phyloP scores from a whole-genome alignment of 2,888 invertebrate species.

The Esperia sulphurella region DNA sequence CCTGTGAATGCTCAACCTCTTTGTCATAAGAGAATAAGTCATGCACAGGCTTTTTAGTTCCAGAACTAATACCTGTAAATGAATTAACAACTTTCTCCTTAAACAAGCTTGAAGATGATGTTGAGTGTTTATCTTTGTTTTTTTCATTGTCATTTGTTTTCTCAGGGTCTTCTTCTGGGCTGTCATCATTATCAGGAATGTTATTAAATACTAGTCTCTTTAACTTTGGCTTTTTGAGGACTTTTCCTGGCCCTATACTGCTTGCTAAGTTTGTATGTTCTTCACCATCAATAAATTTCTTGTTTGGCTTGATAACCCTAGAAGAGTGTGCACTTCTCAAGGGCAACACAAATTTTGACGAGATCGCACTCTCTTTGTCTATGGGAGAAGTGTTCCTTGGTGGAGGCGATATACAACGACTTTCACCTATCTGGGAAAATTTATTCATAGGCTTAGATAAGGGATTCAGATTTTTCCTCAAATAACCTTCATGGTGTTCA shows the following conservation, averaged over 20 bases:
- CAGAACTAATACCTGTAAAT: constrained; percentile 52
- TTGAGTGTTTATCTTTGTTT: constrained; percentile 43
- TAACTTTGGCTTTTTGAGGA: constrained; percentile 71
- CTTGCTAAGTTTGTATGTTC: constrained; percentile 56
- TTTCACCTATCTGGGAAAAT: constrained; percentile 68
- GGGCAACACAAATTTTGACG: constrained; percentile 86
- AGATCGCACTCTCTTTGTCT: constrained; percentile 50
- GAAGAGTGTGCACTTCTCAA: constrained; percentile 91
- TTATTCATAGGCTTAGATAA: constrained; percentile 69
- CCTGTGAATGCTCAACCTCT: constrained; percentile 53
- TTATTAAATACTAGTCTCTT: constrained; percentile 70
- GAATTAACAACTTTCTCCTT: constrained; percentile 68
- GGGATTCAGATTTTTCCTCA: constrained; percentile 69
- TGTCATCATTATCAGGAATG: constrained; percentile 52
- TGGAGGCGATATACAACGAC: constrained; percentile 68
- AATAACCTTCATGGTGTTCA: constrained; percentile 70
- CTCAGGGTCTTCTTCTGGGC: constrained; percentile 48
- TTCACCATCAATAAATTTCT: constrained; percentile 87
- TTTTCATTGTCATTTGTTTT: constrained; percentile 53
- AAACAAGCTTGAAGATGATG: constrained; percentile 57
- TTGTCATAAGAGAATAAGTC: constrained; percentile 69
- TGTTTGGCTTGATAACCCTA: constrained; percentile 92
- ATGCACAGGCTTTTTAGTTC: constrained; percentile 46
- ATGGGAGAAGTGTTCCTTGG: constrained; percentile 60
- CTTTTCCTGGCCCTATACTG: constrained; percentile 53